Conservation (phyloP, 2,113 vertebrate species). For the Saccopteryx leptura region DNA sequence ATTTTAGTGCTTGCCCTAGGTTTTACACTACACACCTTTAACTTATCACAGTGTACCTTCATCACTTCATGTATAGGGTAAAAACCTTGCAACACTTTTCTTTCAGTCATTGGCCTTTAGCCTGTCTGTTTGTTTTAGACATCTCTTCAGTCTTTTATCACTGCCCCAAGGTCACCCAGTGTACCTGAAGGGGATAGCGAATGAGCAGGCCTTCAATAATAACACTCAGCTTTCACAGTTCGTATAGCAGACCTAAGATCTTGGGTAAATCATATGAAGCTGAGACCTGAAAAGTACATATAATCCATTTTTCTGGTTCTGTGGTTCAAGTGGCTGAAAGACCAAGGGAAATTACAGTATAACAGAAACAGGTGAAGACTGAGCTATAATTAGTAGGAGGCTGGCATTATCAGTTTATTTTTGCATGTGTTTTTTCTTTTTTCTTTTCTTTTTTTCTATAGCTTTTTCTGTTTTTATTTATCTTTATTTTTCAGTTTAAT, state of each 20-base stretch:
- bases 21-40: slow-evolving; percentile 24
- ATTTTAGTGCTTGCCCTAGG: not conserved
- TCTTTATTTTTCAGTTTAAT: not conserved
- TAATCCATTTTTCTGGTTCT: slow-evolving; percentile 44
- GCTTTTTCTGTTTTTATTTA: no score
- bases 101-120: not conserved
- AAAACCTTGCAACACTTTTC: not conserved
- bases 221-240: slow-evolving; percentile 40
- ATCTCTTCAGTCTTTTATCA: not conserved
- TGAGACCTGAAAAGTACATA: not conserved
- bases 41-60: not conserved
- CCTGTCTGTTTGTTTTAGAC: no score
- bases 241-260: not conserved
- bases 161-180: not conserved
- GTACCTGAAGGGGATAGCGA: not conserved
- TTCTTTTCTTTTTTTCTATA: no score
- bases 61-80: not conserved
- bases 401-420: slow-evolving; percentile 30
- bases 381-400: slow-evolving; percentile 52
- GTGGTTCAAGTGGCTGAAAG: slow-evolving; percentile 30
- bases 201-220: not conserved
- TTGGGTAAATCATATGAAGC: not conserved
- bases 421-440: no score
- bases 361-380: slow-evolving; percentile 28
- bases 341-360: slow-evolving; percentile 29